Conservation (phyloP, 2,888 invertebrate species). For the Platycheirus albimanus region DNA sequence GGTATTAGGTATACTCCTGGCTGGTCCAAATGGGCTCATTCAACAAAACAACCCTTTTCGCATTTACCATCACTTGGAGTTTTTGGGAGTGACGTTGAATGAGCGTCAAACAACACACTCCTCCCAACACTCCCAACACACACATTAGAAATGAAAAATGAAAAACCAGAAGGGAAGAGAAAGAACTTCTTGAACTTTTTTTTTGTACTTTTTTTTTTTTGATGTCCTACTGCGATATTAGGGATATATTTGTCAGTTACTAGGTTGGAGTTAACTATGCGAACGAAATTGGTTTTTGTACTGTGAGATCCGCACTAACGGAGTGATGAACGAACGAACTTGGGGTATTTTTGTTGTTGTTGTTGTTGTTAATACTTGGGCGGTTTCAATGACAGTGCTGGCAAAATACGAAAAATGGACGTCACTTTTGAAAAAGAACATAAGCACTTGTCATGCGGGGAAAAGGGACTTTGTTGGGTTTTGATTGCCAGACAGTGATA, state of each 20-base stretch:
- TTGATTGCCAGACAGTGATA: conserved; percentile 67
- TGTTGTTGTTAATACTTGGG: conserved; percentile 43
- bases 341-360: conserved; percentile 45
- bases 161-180: conserved; percentile 1
- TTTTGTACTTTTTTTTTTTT: conserved; percentile 10
- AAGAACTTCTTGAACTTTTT: conserved; percentile 22
- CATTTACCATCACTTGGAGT: conserved; percentile 22
- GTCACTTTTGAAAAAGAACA: conserved; percentile 13
- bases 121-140: conserved; percentile 18
- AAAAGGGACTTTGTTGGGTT: conserved; percentile 18
- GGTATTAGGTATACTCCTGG: neutral
- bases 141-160: conserved; percentile 70
- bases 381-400: conserved; percentile 34
- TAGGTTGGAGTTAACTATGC: conserved; percentile 57
- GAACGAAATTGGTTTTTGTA: conserved; percentile 61
- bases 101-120: neutral
- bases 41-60: conserved; percentile 62
- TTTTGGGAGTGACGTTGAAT: neutral
- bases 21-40: conserved; percentile 59
- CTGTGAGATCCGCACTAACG: conserved; percentile 33
- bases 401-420: conserved; percentile 29
- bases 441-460: conserved; percentile 4
- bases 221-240: conserved; percentile 60
- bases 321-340: conserved; percentile 61
- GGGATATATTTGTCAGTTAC: conserved; percentile 69